A percentile compares a stretch with the other conserved stretches of the same genome.
phyloP scores from a whole-genome alignment of 2,797 vertebrate species.

The Tamandua tetradactyla region DNA sequence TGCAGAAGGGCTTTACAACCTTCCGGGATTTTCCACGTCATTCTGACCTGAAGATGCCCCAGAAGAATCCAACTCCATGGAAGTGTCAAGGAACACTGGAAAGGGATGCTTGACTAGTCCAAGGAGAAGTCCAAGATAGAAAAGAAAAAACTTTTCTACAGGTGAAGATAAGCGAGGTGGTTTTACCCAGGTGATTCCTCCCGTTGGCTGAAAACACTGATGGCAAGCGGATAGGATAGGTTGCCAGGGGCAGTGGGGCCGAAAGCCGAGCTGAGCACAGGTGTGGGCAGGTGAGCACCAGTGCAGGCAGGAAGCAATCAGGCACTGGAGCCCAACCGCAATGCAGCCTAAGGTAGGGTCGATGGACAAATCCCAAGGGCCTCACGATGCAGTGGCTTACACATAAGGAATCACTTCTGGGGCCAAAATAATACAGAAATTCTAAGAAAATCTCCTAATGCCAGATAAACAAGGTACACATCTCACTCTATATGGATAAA shows the following conservation, averaged over 20 bases:
- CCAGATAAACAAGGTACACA: background rate
- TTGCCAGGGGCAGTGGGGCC: background rate
- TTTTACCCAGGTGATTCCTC: background rate
- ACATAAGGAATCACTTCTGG: background rate
- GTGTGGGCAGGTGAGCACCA: background rate
- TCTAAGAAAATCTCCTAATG: background rate
- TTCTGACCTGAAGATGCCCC: background rate
- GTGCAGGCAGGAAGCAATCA: background rate
- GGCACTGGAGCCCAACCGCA: accelerated
- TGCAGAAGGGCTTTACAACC: background rate
- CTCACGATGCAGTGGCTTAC: background rate
- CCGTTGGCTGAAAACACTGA: background rate
- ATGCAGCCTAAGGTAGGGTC: background rate
- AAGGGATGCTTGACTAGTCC: background rate
- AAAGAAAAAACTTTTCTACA: background rate
- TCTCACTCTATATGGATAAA: background rate
- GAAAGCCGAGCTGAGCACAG: background rate
- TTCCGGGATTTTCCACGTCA: background rate
- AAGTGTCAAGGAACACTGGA: background rate
- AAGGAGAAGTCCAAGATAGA: background rate
- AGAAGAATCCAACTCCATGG: background rate
- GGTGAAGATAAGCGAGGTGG: background rate
- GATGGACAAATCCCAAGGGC: background rate
- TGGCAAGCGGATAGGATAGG: background rate
- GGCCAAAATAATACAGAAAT: background rate